phyloP scores from a whole-genome alignment of 2,888 invertebrate species.

The Parnassius smintheus region DNA sequence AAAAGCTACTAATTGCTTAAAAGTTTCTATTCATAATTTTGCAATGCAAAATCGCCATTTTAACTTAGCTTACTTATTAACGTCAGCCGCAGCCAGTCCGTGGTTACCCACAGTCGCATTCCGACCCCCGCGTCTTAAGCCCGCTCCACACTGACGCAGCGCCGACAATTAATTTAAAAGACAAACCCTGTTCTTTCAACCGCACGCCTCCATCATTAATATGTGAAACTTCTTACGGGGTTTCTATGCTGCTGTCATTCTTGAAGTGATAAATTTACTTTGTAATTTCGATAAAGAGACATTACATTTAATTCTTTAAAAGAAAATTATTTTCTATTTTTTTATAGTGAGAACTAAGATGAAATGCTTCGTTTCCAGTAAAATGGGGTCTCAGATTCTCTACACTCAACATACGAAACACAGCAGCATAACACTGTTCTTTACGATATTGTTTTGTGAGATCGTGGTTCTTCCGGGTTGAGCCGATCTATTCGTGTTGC shows the following conservation, averaged over 20 bases:
- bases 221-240: constrained; percentile 40
- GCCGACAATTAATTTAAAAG: constrained; percentile 63
- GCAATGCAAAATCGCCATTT: constrained; percentile 11
- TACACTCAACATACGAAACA: too few species aligned
- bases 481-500: too few species aligned
- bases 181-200: constrained; percentile 66
- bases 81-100: constrained; percentile 24
- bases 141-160: constrained; percentile 10
- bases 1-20: background rate
- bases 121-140: constrained; percentile 20
- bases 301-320: background rate
- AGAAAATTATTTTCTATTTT: background rate
- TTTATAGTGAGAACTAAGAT: too few species aligned
- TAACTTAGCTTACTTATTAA: constrained; percentile 29
- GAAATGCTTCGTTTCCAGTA: too few species aligned
- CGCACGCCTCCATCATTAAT: constrained; percentile 63
- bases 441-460: too few species aligned
- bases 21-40: constrained; percentile 11
- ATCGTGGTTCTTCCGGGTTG: too few species aligned
- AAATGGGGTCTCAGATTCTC: too few species aligned
- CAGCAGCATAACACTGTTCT: too few species aligned
- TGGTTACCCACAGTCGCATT: constrained; percentile 3
- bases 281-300: constrained; percentile 7
- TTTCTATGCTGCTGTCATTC: constrained; percentile 19
- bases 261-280: constrained; percentile 19